A percentile compares a stretch with the other conserved stretches of the same genome.
phyloP scores from a whole-genome alignment of 2,113 vertebrate species.

The Phaetusa simplex region DNA sequence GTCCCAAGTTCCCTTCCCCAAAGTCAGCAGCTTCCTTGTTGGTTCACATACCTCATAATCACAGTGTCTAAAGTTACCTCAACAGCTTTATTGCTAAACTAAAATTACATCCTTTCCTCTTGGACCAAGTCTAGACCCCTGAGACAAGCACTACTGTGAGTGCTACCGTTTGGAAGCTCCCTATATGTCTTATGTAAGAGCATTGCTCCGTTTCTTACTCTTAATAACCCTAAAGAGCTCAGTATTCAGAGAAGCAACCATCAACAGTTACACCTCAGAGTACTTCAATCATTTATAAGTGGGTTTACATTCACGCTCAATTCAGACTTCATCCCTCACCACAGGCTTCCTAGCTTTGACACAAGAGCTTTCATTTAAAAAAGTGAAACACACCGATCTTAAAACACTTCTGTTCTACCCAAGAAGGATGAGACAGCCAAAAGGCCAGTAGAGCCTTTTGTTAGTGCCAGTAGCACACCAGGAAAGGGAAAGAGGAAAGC shows the following conservation, averaged over 20 bases:
- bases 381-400: neutral
- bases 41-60: neutral
- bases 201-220: neutral
- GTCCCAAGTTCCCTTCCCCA: neutral
- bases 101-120: neutral
- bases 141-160: neutral
- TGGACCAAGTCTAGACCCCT: neutral
- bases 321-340: neutral
- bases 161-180: neutral
- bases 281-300: accelerated
- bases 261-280: neutral
- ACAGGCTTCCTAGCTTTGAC: neutral
- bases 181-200: neutral
- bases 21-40: neutral
- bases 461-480: neutral
- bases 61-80: neutral
- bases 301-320: neutral
- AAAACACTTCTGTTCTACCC: neutral
- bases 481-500: neutral
- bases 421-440: neutral
- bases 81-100: neutral
- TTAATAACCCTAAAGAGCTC: neutral
- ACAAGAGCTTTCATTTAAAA: neutral
- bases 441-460: neutral
- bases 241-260: neutral